Evolutionary conservation across 2,888 invertebrate genomes (phyloP).

Genomic region (Agonum fuliginosum): DNA sequence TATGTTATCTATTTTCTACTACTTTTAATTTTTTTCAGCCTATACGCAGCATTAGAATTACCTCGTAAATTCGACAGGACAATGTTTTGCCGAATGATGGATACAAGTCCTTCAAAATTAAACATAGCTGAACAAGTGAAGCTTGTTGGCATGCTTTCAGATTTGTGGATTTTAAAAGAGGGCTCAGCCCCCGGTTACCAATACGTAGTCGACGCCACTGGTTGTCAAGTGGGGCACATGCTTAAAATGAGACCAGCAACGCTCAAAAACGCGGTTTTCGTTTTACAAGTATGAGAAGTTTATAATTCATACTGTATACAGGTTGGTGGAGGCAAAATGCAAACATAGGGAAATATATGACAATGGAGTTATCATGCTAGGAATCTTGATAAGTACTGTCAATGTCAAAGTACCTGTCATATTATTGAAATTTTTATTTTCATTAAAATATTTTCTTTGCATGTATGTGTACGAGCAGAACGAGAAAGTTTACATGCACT

Average conservation of each 20-base stretch:
- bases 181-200: constrained; percentile 77
- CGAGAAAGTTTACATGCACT: too few species aligned
- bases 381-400: too few species aligned
- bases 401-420: too few species aligned
- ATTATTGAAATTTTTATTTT: too few species aligned
- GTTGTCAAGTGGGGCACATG: not conserved
- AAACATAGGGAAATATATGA: too few species aligned
- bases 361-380: too few species aligned
- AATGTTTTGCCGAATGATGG: not conserved
- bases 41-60: not conserved
- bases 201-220: constrained; percentile 76
- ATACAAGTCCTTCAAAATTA: constrained; percentile 67
- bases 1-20: too few species aligned
- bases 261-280: not conserved
- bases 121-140: constrained; percentile 68
- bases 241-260: not conserved
- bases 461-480: too few species aligned
- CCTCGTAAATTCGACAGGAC: constrained; percentile 4
- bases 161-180: constrained; percentile 74
- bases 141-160: constrained; percentile 67
- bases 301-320: too few species aligned
- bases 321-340: too few species aligned
- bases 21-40: constrained; percentile 5
- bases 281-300: constrained; percentile 2
- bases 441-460: too few species aligned